A percentile compares a stretch with the other conserved stretches of the same genome.
These are phyloP conservation scores for Ascaphus truei DNA, from an alignment of 2,113 vertebrate species.

Conservation along the genomic window DNA sequence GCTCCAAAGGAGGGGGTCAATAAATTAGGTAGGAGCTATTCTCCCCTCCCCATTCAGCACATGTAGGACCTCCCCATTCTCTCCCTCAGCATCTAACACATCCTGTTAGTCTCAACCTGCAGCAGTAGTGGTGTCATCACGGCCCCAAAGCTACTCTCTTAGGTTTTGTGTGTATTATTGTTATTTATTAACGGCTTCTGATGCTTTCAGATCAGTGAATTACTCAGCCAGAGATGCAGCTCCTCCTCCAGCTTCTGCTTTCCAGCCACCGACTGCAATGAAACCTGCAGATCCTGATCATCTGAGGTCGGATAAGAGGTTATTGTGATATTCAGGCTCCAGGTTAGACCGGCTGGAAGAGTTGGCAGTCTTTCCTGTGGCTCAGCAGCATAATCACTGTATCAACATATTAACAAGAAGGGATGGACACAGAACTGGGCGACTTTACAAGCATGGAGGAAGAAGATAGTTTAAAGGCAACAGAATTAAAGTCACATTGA, in stretches of 20 bases:
- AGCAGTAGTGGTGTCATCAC: background rate
- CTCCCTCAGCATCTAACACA: background rate
- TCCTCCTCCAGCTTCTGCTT: slow-evolving; percentile 3
- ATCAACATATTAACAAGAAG: background rate
- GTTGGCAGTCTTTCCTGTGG: background rate
- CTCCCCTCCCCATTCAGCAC: background rate
- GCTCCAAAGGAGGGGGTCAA: background rate
- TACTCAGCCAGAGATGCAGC: slow-evolving; percentile 7
- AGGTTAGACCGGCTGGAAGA: background rate
- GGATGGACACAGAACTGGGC: background rate
- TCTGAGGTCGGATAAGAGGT: background rate
- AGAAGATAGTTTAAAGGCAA: background rate
- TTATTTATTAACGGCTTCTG: slow-evolving; percentile 18
- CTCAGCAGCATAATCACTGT: background rate
- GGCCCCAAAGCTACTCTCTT: background rate
- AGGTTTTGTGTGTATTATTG: background rate
- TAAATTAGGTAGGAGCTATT: background rate
- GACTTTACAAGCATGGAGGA: background rate
- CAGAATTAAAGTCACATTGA: background rate
- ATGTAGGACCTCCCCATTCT: background rate
- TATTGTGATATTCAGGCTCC: background rate
- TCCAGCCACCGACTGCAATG: slow-evolving; percentile 4
- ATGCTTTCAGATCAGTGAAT: slow-evolving; percentile 12
- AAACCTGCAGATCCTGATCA: background rate
- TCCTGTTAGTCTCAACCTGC: background rate